Evolutionary conservation across 53 echinoderm and acorn worm genomes (phyloP).

Genomic region (Apostichopus leukothele): DNA sequence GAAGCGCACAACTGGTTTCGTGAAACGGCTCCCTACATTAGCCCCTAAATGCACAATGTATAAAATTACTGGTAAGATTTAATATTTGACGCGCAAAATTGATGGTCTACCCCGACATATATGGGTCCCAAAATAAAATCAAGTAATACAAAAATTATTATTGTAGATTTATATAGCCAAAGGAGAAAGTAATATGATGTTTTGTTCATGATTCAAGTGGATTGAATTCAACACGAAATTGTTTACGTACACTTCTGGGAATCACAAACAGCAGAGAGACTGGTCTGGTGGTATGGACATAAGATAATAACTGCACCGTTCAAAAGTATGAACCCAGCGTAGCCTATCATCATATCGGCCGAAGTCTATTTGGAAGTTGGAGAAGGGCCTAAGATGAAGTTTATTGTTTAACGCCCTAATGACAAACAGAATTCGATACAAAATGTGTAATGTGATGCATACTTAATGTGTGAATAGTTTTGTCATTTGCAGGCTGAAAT

Average conservation of each 20-base stretch:
- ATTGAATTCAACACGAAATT: neutral
- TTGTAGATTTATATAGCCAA: neutral
- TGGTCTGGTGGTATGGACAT: neutral
- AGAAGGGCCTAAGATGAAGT: too few relatives aligned
- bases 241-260: neutral
- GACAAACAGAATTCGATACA: too few relatives aligned
- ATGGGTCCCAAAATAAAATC: neutral
- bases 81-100: neutral
- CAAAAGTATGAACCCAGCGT: too few relatives aligned
- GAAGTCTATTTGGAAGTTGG: too few relatives aligned
- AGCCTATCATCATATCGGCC: too few relatives aligned
- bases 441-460: too few relatives aligned
- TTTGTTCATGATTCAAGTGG: neutral
- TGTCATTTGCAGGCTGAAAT: too few relatives aligned
- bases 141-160: neutral
- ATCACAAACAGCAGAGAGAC: neutral
- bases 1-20: neutral
- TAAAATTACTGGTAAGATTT: neutral
- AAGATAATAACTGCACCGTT: neutral
- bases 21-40: neutral
- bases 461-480: too few relatives aligned
- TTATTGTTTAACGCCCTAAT: too few relatives aligned
- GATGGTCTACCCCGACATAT: neutral
- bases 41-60: neutral
- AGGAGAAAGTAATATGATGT: neutral